Base-by-base conservation (phyloP, 1,140 invertebrate genomes). In the Aethina tumida region DNA sequence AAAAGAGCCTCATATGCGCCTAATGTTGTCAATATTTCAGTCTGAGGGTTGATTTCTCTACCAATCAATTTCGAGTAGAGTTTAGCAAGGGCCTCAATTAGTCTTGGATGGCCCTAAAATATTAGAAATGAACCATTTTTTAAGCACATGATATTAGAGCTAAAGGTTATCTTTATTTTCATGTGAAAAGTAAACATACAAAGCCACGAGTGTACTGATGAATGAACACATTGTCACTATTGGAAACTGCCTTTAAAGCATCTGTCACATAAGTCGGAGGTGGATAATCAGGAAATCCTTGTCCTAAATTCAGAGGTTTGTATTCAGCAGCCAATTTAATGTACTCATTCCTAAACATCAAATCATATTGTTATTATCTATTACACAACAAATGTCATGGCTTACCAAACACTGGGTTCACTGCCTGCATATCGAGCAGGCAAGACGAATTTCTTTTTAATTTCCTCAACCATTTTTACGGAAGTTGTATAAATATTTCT, bases 201-300 rank as follows among this genome's bases (percentile, higher is more conserved):
- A 82, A 89, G 54, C 82, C 83, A 56, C 85, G 70, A 1, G 84
- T 87, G 59, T 99, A 99, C 58, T 98, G 95, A 62, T 97, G 84
- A 5, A 93, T 55, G 1, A 90, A 62, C 19, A 76, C 74, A 69
- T 93, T 83, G 6, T 79, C 67, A 31, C 75, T 74, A 4, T 62
- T 65, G 0, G 79, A 66, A 26, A 79, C 75, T 21, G 83, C 70
- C 1, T 74, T 67, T 24, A 97, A 64, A 9, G 84, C 78, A 50
- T 92, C 73, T 0, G 79, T 77, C 0, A 97, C 80, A 70, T 84
- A 80, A 22, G 80, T 67, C 0, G 94, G 92, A 10, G 89, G 77
- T 49, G 81, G 73, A 68, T 85, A 95, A 62, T 99, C 93, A 0
- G 95, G 93, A 66, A 98, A 98, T 2, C 96, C 96, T 74, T 98